Conservation (phyloP, 2,797 vertebrate genomes). For the Poecilia gillii region DNA sequence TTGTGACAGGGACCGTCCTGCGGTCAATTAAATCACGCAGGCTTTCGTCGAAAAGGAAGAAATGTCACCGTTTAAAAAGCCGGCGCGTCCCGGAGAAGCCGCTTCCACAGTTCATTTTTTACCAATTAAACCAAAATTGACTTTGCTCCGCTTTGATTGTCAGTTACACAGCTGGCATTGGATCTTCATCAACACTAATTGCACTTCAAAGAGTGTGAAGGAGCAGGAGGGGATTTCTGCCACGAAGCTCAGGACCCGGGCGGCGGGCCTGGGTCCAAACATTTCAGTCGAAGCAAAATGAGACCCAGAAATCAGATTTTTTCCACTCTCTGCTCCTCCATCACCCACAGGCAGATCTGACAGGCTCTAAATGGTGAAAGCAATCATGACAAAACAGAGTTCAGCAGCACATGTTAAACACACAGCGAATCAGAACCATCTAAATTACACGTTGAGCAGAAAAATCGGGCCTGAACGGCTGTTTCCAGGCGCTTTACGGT, state of each 20-base stretch:
- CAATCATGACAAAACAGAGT: constrained; percentile 51
- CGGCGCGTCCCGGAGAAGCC: constrained; percentile 20
- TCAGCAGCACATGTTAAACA: constrained; percentile 38
- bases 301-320: constrained; percentile 49
- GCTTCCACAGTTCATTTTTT: constrained; percentile 56
- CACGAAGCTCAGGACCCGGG: constrained; percentile 51
- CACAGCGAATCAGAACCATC: constrained; percentile 40
- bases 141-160: constrained; percentile 64
- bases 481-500: constrained; percentile 43
- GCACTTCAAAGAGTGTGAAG: constrained; percentile 56
- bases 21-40: constrained; percentile 34
- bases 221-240: constrained; percentile 37
- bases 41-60: constrained; percentile 32
- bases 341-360: constrained; percentile 43
- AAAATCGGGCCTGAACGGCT: constrained; percentile 26
- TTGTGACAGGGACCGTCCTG: constrained; percentile 15
- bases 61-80: constrained; percentile 43
- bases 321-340: constrained; percentile 25
- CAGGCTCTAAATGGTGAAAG: constrained; percentile 47
- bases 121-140: constrained; percentile 69
- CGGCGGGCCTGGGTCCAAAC: constrained; percentile 37
- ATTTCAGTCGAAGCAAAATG: constrained; percentile 14
- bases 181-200: constrained; percentile 70
- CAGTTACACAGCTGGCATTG: constrained; percentile 58
- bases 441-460: constrained; percentile 24